Percentiles rank a stretch among this genome's conserved stretches.
Conservation (phyloP, 2,888 invertebrate genomes). For the Branchipolynoe longqiensis region DNA sequence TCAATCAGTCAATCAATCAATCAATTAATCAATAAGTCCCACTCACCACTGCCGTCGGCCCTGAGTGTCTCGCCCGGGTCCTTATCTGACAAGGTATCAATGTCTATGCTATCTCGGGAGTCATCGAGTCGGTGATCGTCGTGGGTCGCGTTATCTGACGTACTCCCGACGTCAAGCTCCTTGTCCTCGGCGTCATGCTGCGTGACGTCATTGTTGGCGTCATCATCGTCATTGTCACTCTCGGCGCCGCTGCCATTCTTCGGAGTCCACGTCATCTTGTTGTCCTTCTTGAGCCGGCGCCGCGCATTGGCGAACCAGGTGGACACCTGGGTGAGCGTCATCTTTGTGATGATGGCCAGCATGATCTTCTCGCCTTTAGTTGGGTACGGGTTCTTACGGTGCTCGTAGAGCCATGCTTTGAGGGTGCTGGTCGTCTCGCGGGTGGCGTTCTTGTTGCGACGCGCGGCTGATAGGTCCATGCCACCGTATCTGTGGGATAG, state of each 20-base stretch:
- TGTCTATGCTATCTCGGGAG: constrained; percentile 42
- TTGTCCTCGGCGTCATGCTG: constrained; percentile 72
- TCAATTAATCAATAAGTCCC: too few relatives aligned
- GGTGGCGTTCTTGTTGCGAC: constrained; percentile 96
- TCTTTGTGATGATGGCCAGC: constrained; percentile 96
- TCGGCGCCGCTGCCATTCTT: constrained; percentile 85
- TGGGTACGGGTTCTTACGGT: constrained; percentile 97
- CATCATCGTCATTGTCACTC: constrained; percentile 70
- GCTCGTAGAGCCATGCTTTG: constrained; percentile 98
- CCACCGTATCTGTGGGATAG: constrained; percentile 55
- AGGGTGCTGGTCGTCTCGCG: constrained; percentile 97
- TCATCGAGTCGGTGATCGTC: constrained; percentile 6
- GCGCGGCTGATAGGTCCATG: constrained; percentile 59
- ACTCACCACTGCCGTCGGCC: background rate
- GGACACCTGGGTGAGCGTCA: constrained; percentile 95
- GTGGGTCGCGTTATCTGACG: background rate
- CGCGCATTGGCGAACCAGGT: constrained; percentile 99
- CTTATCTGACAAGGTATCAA: constrained; percentile 45
- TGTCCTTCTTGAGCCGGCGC: constrained; percentile 95
- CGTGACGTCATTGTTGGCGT: constrained; percentile 79
- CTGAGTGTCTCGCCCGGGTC: constrained; percentile 15
- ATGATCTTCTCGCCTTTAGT: constrained; percentile 98
- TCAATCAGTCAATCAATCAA: too few relatives aligned
- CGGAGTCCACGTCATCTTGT: constrained; percentile 98
- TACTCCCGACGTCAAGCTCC: constrained; percentile 39